phyloP scores from a whole-genome alignment of 2,888 invertebrate species.

The Allygus modestus region DNA sequence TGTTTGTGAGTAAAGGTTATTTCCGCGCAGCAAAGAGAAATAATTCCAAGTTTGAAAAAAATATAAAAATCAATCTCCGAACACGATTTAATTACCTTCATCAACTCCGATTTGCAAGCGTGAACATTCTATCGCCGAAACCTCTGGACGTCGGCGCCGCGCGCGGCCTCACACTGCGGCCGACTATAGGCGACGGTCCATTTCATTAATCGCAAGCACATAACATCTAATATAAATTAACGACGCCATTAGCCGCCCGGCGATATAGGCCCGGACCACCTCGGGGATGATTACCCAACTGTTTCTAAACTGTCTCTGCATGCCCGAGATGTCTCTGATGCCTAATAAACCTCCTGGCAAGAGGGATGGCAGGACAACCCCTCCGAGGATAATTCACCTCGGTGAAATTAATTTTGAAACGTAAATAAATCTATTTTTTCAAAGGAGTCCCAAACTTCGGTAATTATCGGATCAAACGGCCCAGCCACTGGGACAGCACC shows the following conservation, averaged over 20 bases:
- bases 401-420: no score
- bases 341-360: background rate
- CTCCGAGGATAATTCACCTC: no score
- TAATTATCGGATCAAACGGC: background rate
- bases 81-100: no score
- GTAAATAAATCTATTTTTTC: constrained; percentile 14
- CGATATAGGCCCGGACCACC: background rate
- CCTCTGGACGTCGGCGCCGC: no score
- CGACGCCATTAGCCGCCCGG: constrained; percentile 8
- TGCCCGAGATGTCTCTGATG: background rate
- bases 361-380: background rate
- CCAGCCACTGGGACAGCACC: background rate
- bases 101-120: no score
- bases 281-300: background rate
- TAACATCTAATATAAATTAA: constrained; percentile 23
- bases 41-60: no score
- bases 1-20: no score
- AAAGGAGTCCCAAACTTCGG: background rate
- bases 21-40: no score
- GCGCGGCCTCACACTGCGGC: no score
- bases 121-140: no score
- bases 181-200: background rate
- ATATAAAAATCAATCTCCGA: no score
- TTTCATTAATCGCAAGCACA: constrained; percentile 2
- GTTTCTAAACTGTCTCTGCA: background rate